Base-by-base conservation (phyloP, 2,797 vertebrate species). In the Gymnothorax reevesii region DNA sequence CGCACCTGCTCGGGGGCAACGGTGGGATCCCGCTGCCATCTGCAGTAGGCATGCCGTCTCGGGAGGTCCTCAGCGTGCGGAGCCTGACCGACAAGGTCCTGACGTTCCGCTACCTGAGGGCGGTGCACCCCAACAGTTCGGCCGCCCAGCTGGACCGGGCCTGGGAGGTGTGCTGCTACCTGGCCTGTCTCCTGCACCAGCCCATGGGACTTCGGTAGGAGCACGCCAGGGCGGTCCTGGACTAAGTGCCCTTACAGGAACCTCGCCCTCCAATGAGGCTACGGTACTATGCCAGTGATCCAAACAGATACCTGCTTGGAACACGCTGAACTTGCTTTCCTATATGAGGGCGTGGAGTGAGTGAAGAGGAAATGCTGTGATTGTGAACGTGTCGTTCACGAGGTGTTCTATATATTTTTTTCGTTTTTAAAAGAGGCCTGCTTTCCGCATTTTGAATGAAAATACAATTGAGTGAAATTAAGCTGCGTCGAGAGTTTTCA, bases 131-230 rank as follows among this genome's bases (percentile, higher is more conserved):
- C 0, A 42, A 52, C 7, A 77, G 52, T 10, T 79, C 57, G 12
- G 88, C 79, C 20, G 12, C 57, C 6, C 86, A 79, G 66, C 62
- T 89, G 27, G 88, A 88, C 69, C 82, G 84, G 2, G 86, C 87
- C 82, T 89, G 89, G 89, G 86, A 85, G 49, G 86, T 90, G 62
- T 89, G 83, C 83, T 90, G 75, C 83, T 90, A 88, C 82, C 54
- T 90, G 83, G 86, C 86, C 42, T 83, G 88, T 42, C 84, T 89
- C 22, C 77, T 87, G 54, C 77, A 86, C 12, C 77, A 86, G 52
- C 89, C 83, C 42, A 87, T 83, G 87, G 85, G 71, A 0, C 57
- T 82, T 69, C 84, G 79, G 54, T 83, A 83, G 83, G 57, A 9
- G 4, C 83, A 64, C 33, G 12, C 22, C 13, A 49, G 84, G 49